Conservation (phyloP, 2,113 vertebrate genomes). For the Stigmatopora nigra region DNA sequence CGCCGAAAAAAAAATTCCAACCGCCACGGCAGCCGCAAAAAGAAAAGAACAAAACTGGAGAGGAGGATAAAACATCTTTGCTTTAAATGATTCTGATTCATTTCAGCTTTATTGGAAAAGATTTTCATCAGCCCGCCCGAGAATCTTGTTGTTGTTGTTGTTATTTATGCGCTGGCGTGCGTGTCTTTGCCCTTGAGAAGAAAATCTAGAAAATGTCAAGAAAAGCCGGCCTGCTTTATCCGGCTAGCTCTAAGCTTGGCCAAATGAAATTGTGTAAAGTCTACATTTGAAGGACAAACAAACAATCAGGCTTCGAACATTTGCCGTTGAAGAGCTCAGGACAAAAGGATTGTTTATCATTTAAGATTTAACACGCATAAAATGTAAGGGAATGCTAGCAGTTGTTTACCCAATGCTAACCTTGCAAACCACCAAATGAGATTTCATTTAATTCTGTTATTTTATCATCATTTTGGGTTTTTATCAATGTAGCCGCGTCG, state of each 20-base stretch:
- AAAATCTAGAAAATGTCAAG: slow-evolving; percentile 14
- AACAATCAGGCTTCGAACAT: too few species aligned
- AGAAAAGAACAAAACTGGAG: slow-evolving; percentile 29
- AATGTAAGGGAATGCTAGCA: neutral
- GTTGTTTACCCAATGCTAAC: neutral
- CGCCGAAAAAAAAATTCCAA: slow-evolving; percentile 13
- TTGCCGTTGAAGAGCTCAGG: slow-evolving; percentile 2
- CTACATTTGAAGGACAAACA: slow-evolving; percentile 24
- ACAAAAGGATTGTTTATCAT: neutral
- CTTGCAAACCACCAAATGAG: neutral
- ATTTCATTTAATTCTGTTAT: neutral
- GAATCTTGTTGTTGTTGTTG: neutral
- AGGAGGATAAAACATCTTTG: slow-evolving; percentile 20
- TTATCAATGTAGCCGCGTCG: too few species aligned
- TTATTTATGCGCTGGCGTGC: neutral
- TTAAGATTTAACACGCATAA: neutral
- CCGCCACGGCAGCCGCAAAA: neutral
- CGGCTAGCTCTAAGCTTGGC: slow-evolving; percentile 18
- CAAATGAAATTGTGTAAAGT: slow-evolving; percentile 28
- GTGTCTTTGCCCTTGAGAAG: slow-evolving; percentile 21
- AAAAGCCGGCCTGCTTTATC: slow-evolving; percentile 29
- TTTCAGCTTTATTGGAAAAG: slow-evolving; percentile 19
- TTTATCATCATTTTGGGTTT: neutral
- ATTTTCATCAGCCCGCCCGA: slow-evolving; percentile 10
- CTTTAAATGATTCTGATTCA: slow-evolving; percentile 34